Conservation (phyloP, 92 coral and sea anemone genomes). For the Epizoanthus ramosus region DNA sequence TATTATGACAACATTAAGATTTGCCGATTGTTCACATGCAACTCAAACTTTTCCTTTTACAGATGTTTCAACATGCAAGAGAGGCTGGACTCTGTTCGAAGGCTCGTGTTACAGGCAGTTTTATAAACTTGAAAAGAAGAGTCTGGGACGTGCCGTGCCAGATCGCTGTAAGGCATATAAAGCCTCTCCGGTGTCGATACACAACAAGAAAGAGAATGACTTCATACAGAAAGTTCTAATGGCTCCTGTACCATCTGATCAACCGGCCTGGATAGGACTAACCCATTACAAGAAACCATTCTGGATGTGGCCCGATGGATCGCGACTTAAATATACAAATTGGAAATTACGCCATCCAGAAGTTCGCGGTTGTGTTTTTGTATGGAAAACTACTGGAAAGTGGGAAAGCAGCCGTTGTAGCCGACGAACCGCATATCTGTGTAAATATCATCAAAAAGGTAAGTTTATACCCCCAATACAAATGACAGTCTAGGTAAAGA, state of each 20-base stretch:
- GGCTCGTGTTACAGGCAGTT: not conserved
- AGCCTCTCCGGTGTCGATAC: not conserved
- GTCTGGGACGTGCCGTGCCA: not conserved
- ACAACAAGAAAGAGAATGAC: not conserved
- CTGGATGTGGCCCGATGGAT: slow-evolving; percentile 3
- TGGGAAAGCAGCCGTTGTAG: not conserved
- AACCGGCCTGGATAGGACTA: not conserved
- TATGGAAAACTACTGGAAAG: not conserved
- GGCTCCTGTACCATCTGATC: not conserved
- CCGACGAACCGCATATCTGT: not conserved
- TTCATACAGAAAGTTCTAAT: not conserved
- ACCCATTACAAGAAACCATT: not conserved
- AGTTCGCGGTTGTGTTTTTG: not conserved
- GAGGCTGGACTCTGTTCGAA: too few species aligned
- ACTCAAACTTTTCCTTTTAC: too few species aligned
- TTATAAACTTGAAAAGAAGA: not conserved
- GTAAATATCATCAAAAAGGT: slow-evolving; percentile 16
- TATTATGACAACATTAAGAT: too few species aligned
- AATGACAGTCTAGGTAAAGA: too few species aligned
- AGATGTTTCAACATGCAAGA: too few species aligned
- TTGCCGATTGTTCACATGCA: too few species aligned
- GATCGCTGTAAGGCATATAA: not conserved
- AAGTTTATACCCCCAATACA: not conserved
- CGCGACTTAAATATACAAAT: not conserved
- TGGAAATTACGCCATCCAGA: not conserved